Base-by-base conservation (phyloP, 1,140 invertebrate genomes). In the Batillaria attramentaria region DNA sequence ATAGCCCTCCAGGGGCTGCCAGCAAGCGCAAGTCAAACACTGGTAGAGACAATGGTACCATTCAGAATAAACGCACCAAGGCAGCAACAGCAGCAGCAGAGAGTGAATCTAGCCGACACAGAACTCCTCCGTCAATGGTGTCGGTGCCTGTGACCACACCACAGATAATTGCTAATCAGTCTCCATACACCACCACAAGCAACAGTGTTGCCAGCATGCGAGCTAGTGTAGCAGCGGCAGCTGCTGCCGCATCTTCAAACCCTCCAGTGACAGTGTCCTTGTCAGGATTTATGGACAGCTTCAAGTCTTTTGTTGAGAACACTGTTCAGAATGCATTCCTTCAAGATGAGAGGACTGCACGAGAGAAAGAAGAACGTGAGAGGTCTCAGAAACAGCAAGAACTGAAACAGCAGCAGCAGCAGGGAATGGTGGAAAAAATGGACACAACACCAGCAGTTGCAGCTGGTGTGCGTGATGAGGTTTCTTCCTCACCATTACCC, bases 1-100 rank as follows among this genome's bases (percentile, higher is more conserved):
- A 57, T 94, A 96, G 81, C 94, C 95, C 76, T 95, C 95, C 86
- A 93, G 94, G 81, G 69, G 72, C 39, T 43, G 60, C 33, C 78
- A 84, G 62, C 81, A 88, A 81, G 74, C 82, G 65, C 79, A 83
- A 83, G 74, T 66, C 31, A 41, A 69, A 35, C 41, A 73, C 78
- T 31, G 77, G 77, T 74, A 68, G 68, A 74, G 72, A 78, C 46
- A 46, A 33, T 60, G 66, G 65, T 31, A 57, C 57, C 2, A 33
- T 75, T 42, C 73, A 75, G 73, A 28, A 39, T 28, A 75, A 75
- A 31, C 73, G 73, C 18, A 33, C 73, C 60, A 65, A 83, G 85
- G 46, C 84, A 86, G 37, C 54, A 80, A 75, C 82, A 84, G 74
- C 88, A 85, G 81, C 79, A 77, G 46, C 79, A 83, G 73, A 72